These are phyloP conservation scores for Xyliphius kryptos DNA, from an alignment of 2,113 vertebrate species.

Conservation along the genomic window DNA sequence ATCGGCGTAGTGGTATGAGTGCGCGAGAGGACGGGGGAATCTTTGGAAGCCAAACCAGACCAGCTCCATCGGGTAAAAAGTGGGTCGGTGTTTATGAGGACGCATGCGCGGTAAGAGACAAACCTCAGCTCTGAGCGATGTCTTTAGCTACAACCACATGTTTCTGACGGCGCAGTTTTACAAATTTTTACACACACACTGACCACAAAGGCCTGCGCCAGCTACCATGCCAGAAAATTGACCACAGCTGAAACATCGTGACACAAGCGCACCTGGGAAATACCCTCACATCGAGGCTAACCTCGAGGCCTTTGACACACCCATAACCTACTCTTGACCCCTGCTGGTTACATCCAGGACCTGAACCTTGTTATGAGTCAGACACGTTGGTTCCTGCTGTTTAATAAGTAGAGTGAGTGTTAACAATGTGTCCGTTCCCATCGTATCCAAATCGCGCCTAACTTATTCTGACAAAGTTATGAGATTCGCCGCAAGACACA, in stretches of 20 bases:
- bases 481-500: neutral
- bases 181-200: constrained; percentile 32
- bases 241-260: constrained; percentile 37
- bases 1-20: constrained; percentile 18
- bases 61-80: constrained; percentile 12
- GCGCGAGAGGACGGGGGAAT: constrained; percentile 8
- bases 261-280: constrained; percentile 32
- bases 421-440: constrained; percentile 27
- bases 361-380: constrained; percentile 2
- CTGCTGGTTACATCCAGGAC: constrained; percentile 2
- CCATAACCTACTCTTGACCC: constrained; percentile 38
- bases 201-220: constrained; percentile 44
- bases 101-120: constrained; percentile 16
- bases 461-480: constrained; percentile 40
- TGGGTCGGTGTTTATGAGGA: constrained; percentile 4
- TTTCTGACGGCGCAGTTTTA: constrained; percentile 42
- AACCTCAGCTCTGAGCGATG: constrained; percentile 18
- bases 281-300: constrained; percentile 6
- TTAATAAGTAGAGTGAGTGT: constrained; percentile 13
- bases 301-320: neutral
- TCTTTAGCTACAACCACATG: constrained; percentile 43
- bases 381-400: constrained; percentile 9
- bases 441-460: constrained; percentile 21
- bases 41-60: constrained; percentile 22
- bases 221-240: neutral